These are phyloP conservation scores for Bubo blakistoni DNA, from an alignment of 2,113 vertebrate species.

Conservation along the genomic window DNA sequence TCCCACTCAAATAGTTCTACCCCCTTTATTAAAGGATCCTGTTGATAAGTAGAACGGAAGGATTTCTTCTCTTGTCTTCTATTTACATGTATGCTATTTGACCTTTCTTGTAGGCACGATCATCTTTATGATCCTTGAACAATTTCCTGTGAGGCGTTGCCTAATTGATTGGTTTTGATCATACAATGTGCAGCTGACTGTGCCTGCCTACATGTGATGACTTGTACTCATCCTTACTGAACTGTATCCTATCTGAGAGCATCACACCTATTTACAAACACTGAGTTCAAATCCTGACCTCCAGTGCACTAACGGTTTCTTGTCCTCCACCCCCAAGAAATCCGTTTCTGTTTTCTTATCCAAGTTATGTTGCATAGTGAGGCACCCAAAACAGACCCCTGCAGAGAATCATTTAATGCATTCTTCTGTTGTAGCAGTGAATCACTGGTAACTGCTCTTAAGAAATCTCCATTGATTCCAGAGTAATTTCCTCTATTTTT, in stretches of 20 bases:
- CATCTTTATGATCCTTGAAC: neutral
- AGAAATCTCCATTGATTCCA: neutral
- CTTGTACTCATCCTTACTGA: neutral
- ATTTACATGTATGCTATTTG: accelerated
- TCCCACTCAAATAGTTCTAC: neutral
- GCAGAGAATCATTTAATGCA: neutral
- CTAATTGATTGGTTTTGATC: neutral
- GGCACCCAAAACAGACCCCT: neutral
- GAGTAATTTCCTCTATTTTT: neutral
- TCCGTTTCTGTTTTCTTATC: neutral
- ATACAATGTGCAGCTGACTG: neutral
- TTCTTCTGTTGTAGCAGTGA: neutral
- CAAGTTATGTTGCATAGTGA: neutral
- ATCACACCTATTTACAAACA: neutral
- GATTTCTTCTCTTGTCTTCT: neutral
- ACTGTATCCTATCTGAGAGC: neutral
- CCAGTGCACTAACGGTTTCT: neutral
- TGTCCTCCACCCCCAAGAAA: neutral
- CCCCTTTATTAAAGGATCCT: neutral
- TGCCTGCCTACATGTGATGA: neutral
- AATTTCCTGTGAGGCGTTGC: neutral
- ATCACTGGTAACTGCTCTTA: neutral
- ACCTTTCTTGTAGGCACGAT: neutral
- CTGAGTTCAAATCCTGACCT: neutral
- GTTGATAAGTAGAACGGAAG: neutral